Percentiles rank a stretch among this genome's conserved stretches.
phyloP scores from a whole-genome alignment of 2,797 vertebrate genomes.

The Rallus crepitans region DNA sequence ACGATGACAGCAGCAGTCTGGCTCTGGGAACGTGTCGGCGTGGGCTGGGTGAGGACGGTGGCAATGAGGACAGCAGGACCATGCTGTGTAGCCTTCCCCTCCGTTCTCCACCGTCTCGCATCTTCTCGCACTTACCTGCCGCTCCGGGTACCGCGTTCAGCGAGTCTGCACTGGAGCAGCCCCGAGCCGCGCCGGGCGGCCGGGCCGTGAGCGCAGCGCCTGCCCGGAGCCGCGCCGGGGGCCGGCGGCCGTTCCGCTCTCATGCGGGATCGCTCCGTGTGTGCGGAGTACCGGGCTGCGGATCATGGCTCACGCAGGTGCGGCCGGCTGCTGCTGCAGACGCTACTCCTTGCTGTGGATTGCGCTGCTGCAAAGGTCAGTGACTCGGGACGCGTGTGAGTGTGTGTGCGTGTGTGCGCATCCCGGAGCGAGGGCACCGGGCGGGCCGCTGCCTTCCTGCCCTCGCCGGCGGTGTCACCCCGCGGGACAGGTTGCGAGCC shows the following conservation, averaged over 20 bases:
- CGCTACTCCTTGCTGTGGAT: constrained; percentile 19
- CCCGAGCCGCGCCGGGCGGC: background rate
- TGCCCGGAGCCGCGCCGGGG: background rate
- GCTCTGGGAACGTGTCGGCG: constrained; percentile 43
- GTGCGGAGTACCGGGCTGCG: background rate
- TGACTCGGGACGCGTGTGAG: background rate
- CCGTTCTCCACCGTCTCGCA: background rate
- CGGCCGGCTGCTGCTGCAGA: constrained; percentile 31
- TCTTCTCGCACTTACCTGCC: background rate
- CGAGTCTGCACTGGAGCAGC: background rate
- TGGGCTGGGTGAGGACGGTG: constrained; percentile 41
- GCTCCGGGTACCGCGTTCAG: background rate
- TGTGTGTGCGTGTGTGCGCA: background rate
- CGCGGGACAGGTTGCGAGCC: background rate
- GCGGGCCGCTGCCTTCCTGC: background rate
- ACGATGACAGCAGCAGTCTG: constrained; percentile 46
- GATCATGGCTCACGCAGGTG: constrained; percentile 29
- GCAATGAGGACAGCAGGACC: constrained; percentile 14
- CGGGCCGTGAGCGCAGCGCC: background rate
- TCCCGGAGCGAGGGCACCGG: background rate
- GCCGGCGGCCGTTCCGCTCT: background rate
- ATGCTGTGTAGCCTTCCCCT: background rate
- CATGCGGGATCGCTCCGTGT: background rate
- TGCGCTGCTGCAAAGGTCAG: constrained; percentile 45
- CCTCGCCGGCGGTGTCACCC: background rate